Conservation (phyloP, 2,113 vertebrate genomes). For the Crocuta crocuta region DNA sequence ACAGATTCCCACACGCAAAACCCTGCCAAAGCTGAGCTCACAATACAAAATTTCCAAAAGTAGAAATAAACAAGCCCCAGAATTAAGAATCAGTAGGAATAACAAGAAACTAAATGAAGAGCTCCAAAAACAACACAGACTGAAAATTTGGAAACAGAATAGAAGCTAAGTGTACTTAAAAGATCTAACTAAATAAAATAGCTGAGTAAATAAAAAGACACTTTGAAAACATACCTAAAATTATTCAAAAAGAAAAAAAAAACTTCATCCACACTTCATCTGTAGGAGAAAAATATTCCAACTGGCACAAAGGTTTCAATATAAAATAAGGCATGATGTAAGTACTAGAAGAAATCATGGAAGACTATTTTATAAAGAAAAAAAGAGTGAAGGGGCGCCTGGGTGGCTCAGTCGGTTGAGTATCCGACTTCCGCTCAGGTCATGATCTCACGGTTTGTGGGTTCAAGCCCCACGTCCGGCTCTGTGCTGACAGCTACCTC, state of each 20-base stretch:
- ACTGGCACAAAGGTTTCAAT: neutral
- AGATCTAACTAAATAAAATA: neutral
- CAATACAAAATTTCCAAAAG: neutral
- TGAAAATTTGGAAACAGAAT: neutral
- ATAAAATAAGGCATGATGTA: neutral
- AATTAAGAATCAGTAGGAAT: conserved; percentile 45
- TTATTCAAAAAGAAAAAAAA: neutral
- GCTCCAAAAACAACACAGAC: neutral
- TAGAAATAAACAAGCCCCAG: neutral
- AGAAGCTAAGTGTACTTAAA: neutral
- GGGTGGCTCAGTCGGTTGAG: too few species aligned
- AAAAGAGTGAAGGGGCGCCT: neutral
- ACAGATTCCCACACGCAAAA: neutral
- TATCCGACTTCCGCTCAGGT: too few species aligned
- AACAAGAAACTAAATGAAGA: neutral
- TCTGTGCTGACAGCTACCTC: too few species aligned
- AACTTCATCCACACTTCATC: neutral
- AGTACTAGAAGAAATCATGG: neutral
- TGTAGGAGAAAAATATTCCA: neutral
- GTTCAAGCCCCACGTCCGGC: too few species aligned
- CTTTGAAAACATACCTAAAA: neutral
- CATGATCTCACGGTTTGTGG: too few species aligned
- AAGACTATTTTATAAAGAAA: conserved; percentile 8
- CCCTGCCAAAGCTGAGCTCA: neutral
- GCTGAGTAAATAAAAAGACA: neutral